These are phyloP conservation scores for Leptopilina boulardi DNA, from an alignment of 1,140 invertebrate genomes.

Conservation along the genomic window DNA sequence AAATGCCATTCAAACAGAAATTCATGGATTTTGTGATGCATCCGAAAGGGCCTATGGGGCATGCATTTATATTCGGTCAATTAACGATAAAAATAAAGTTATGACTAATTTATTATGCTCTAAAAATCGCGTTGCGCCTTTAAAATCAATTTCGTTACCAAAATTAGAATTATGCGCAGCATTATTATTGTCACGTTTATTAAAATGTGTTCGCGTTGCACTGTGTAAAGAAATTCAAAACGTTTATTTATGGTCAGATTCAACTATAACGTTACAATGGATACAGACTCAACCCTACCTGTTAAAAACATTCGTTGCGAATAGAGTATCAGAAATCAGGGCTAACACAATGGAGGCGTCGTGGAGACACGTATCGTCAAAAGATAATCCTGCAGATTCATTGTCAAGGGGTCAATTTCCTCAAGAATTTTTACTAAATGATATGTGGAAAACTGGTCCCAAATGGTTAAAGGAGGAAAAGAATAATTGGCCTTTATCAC, in stretches of 20 bases:
- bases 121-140: constrained; percentile 65
- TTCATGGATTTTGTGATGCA: constrained; percentile 65
- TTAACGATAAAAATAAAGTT: constrained; percentile 39
- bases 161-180: constrained; percentile 72
- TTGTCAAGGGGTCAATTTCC: constrained; percentile 40
- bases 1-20: constrained; percentile 42
- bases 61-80: constrained; percentile 55
- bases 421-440: constrained; percentile 30
- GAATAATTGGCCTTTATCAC: background rate
- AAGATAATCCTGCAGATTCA: constrained; percentile 51
- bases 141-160: constrained; percentile 58
- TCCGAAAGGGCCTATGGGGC: constrained; percentile 58
- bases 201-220: constrained; percentile 42
- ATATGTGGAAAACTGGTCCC: constrained; percentile 46
- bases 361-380: constrained; percentile 43
- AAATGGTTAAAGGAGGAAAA: background rate
- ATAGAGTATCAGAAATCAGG: constrained; percentile 53
- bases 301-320: constrained; percentile 64
- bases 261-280: constrained; percentile 60
- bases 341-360: background rate
- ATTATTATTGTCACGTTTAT: constrained; percentile 55
- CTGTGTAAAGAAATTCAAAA: constrained; percentile 19
- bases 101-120: constrained; percentile 55
- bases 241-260: constrained; percentile 55
- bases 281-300: constrained; percentile 50